A percentile compares a stretch with the other conserved stretches of the same genome.
phyloP scores from a whole-genome alignment of 2,113 vertebrate genomes.

The Ascaphus truei region DNA sequence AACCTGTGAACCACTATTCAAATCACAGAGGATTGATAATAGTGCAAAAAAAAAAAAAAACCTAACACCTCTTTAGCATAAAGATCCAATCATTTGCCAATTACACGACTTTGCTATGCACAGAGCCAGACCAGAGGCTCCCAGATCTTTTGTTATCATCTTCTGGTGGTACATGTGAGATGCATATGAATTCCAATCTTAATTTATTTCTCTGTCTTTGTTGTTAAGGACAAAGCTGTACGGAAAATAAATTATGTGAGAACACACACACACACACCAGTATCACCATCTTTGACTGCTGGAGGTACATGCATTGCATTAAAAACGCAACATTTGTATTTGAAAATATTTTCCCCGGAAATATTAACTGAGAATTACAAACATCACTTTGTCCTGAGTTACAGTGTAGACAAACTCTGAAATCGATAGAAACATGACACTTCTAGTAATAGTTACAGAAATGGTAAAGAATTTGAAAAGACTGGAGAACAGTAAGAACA shows the following conservation, averaged over 20 bases:
- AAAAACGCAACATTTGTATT: no score
- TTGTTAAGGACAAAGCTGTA: background rate
- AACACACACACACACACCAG: background rate
- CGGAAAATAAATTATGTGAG: background rate
- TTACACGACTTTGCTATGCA: constrained; percentile 25
- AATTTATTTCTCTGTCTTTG: background rate
- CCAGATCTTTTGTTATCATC: constrained; percentile 10
- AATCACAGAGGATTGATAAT: constrained; percentile 30
- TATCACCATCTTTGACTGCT: background rate
- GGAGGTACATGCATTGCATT: no score
- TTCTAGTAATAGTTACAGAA: no score
- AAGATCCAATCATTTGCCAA: constrained; percentile 36
- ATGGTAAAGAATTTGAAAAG: no score
- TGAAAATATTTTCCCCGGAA: no score
- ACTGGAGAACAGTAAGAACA: no score
- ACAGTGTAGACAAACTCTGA: no score
- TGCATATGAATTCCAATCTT: constrained; percentile 21
- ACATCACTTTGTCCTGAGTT: no score
- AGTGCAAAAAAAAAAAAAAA: constrained; percentile 22
- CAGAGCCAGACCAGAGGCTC: constrained; percentile 5
- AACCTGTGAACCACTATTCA: constrained; percentile 31
- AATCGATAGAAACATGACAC: no score
- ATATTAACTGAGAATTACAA: no score
- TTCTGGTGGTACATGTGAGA: constrained; percentile 24
- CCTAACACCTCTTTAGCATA: constrained; percentile 30